Conservation (phyloP, 1,140 invertebrate species). For the Rhagoletis zephyria region DNA sequence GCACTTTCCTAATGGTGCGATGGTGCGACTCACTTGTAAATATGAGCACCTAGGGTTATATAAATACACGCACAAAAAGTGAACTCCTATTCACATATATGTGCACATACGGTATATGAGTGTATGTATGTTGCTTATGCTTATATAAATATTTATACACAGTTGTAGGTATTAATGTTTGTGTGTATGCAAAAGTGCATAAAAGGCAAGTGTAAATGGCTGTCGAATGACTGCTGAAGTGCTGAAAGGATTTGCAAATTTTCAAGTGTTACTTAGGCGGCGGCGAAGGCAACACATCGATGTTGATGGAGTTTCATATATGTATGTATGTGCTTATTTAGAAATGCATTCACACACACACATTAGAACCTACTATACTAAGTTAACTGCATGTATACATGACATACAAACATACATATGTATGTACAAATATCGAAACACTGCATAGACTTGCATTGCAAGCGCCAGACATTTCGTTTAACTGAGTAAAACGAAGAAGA, state of each 20-base stretch:
- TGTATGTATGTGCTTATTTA: not conserved
- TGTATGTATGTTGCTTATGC: not conserved
- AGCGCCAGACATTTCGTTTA: not conserved
- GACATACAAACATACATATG: not conserved
- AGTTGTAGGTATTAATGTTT: slow-evolving; percentile 9
- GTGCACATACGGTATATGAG: not conserved
- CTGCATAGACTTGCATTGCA: slow-evolving; percentile 7
- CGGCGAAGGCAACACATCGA: slow-evolving; percentile 10
- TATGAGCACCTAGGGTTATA: slow-evolving; percentile 39
- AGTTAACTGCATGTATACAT: not conserved
- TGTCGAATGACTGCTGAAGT: slow-evolving; percentile 47
- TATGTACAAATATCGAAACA: not conserved
- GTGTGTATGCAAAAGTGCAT: not conserved
- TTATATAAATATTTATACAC: slow-evolving; percentile 45
- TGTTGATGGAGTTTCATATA: not conserved
- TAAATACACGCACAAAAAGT: slow-evolving; percentile 17
- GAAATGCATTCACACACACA: too few relatives aligned
- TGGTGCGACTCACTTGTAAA: slow-evolving; percentile 52
- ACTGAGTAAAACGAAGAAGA: not conserved
- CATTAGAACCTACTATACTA: not conserved
- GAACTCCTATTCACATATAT: not conserved
- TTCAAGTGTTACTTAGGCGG: slow-evolving; percentile 50
- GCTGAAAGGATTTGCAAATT: slow-evolving; percentile 51
- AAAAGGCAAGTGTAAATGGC: slow-evolving; percentile 40
- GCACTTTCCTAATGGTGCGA: slow-evolving; percentile 48